Base-by-base conservation (phyloP, 2,888 invertebrate genomes). In the Biston betularia region DNA sequence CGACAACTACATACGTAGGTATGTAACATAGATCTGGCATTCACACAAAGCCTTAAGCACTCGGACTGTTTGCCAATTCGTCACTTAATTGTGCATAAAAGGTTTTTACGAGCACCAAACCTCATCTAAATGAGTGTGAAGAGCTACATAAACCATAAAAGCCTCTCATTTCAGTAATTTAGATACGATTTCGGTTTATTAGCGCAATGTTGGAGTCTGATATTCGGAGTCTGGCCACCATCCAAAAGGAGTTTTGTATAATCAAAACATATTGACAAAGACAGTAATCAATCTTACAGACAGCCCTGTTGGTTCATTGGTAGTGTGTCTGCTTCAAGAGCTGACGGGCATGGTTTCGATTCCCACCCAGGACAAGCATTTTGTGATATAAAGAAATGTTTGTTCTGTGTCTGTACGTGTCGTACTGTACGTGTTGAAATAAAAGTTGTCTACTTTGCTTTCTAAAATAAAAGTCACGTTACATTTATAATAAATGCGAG, bases 151-250 rank as follows among this genome's bases (percentile, higher is more conserved):
- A 34, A 55, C 65, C 11, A 35, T 71, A 65, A 73, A 65, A 73
- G 55, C 40, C 53, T 54, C 62, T 71, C 69, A 69, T 68, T 72
- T 73, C 62, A 55, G 61, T 68, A 69, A 67, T 72, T 75, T 65
- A 68, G 63, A 46, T 68, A 38, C 58, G 64, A 65, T 75, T 70
- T 72, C 48, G 49, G 59, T 76, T 72, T 76, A 72, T 72, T 74
- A 67, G 55, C 52, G 12, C 45, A 33, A 44, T 68, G 38, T 63
- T n/a, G 55, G 49, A 63, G 65, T 6, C 71, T 56, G 71, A 66
- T 66, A 59, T 62, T 58, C 38, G 49, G 24, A 49, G 49, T 45
- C 58, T 67, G 70, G 70, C 70, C 11, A 11, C 9, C 45, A 55
- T 57, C 70, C 70, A 70, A 63, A 45, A 53, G 56, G 46, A 35